Conservation (phyloP, 2,113 vertebrate species). For the Cettia cetti region DNA sequence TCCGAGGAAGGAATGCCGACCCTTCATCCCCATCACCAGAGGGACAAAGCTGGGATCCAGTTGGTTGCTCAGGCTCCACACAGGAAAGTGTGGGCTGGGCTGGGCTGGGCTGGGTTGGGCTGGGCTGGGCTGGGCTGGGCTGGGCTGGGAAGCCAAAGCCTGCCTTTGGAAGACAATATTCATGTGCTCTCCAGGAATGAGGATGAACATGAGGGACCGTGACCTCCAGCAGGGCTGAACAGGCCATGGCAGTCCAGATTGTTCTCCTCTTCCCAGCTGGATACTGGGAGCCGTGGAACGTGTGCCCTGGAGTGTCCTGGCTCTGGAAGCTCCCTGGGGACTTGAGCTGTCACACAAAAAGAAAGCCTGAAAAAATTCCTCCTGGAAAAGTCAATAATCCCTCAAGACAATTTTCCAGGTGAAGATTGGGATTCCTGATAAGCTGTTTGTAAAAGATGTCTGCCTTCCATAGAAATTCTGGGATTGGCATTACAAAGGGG, state of each 20-base stretch:
- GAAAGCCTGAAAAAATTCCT: background rate
- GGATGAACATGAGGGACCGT: background rate
- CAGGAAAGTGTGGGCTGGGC: background rate
- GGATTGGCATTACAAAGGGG: background rate
- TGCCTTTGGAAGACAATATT: background rate
- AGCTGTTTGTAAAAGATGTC: background rate
- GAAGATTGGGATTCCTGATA: background rate
- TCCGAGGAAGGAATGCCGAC: background rate
- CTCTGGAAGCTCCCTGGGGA: background rate
- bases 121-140: no score
- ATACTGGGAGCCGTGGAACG: background rate
- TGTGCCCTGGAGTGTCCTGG: accelerated
- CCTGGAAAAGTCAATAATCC: background rate
- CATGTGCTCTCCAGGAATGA: background rate
- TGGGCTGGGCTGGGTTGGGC: no score
- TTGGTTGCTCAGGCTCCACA: background rate
- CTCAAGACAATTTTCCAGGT: background rate
- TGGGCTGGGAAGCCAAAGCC: background rate
- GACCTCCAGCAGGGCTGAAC: background rate
- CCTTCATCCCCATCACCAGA: background rate
- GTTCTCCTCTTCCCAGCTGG: background rate
- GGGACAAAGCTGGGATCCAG: background rate
- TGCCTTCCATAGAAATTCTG: background rate
- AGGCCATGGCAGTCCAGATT: background rate
- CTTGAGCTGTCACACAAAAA: background rate